Evolutionary conservation across 2,888 invertebrate species (phyloP).

Genomic region (Drosophila atroscutellata): DNA sequence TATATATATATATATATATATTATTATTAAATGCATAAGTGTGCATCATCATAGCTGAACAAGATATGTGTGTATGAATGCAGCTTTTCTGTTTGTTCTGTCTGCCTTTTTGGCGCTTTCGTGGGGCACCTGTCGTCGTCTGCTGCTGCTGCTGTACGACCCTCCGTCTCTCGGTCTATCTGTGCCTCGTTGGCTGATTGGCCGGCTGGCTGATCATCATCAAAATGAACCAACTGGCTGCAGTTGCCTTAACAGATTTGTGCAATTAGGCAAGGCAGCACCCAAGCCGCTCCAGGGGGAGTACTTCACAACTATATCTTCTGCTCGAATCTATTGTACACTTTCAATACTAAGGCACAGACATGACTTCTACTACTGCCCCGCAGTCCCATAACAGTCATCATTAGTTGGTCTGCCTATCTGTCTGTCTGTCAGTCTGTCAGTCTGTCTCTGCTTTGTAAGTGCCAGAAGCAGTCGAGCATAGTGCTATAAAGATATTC

Average conservation of each 20-base stretch:
- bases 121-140: constrained; percentile 76
- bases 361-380: constrained; percentile 5
- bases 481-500: constrained; percentile 68
- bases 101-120: constrained; percentile 78
- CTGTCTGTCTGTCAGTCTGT: background rate
- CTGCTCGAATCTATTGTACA: constrained; percentile 38
- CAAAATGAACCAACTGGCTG: constrained; percentile 52
- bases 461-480: constrained; percentile 57
- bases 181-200: constrained; percentile 64
- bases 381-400: background rate
- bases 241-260: constrained; percentile 76
- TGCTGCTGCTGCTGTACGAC: constrained; percentile 16
- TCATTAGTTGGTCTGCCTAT: constrained; percentile 7
- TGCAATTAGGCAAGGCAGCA: constrained; percentile 69
- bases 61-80: constrained; percentile 20
- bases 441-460: background rate
- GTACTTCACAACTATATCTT: constrained; percentile 31
- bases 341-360: constrained; percentile 43
- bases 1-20: background rate
- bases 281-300: constrained; percentile 48
- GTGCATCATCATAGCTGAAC: constrained; percentile 77
- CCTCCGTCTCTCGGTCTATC: constrained; percentile 3
- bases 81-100: constrained; percentile 47
- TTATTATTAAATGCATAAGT: constrained; percentile 43
- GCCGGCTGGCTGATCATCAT: constrained; percentile 53